Conservation (phyloP, 2,113 vertebrate genomes). For the Variabilichromis moorii region DNA sequence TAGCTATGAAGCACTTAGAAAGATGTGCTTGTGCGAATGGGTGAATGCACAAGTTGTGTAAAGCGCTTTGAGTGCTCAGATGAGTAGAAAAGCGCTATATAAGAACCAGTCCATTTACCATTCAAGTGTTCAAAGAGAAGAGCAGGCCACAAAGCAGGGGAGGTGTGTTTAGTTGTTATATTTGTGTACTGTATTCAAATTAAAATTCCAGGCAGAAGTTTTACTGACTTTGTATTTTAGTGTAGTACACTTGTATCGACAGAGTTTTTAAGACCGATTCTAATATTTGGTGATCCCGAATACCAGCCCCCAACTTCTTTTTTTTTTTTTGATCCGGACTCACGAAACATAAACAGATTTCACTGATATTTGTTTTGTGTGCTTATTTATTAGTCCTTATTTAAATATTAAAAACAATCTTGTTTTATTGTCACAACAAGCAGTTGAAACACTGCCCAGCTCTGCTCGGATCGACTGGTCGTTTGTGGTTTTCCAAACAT, state of each 20-base stretch:
- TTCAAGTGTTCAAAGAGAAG: background rate
- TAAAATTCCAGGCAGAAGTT: background rate
- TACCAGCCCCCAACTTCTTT: fast-evolving
- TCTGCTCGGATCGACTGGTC: background rate
- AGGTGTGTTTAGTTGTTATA: background rate
- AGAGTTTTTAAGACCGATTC: background rate
- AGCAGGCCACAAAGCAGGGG: background rate
- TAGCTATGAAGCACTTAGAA: too few relatives aligned
- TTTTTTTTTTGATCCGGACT: fast-evolving
- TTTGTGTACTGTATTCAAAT: background rate
- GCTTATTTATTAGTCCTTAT: background rate
- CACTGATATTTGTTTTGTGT: background rate
- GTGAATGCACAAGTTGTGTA: too few relatives aligned
- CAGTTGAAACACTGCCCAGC: background rate
- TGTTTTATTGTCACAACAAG: background rate
- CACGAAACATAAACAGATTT: background rate
- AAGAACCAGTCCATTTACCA: too few relatives aligned
- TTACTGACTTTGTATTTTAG: background rate
- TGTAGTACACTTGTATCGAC: background rate
- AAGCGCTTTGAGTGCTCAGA: too few relatives aligned
- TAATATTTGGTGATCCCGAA: background rate
- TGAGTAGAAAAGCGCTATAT: too few relatives aligned
- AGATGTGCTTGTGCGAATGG: too few relatives aligned
- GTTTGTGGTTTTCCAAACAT: background rate
- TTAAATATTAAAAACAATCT: background rate